These are phyloP conservation scores for Embiotoca jacksoni DNA, from an alignment of 2,113 vertebrate genomes.

Conservation along the genomic window DNA sequence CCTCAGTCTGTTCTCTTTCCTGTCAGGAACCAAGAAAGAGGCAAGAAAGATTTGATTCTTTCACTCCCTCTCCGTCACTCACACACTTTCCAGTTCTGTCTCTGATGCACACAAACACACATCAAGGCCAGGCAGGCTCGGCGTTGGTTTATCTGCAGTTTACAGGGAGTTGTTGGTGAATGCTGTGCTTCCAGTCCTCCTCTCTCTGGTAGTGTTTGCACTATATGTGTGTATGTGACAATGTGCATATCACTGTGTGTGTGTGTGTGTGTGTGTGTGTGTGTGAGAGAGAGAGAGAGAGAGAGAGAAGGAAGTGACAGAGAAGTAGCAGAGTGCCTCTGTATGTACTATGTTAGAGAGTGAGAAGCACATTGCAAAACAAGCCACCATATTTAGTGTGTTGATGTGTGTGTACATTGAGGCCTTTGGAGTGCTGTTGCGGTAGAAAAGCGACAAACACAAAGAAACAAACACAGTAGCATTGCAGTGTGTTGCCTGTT, in stretches of 20 bases:
- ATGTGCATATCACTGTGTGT: neutral
- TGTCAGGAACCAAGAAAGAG: conserved; percentile 12
- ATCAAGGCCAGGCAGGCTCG: conserved; percentile 56
- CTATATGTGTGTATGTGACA: neutral
- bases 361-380: conserved; percentile 34
- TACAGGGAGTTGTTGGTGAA: conserved; percentile 63
- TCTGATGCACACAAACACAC: conserved; percentile 48
- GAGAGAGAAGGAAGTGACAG: conserved; percentile 13
- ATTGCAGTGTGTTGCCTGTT: conserved; percentile 13
- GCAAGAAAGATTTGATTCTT: conserved; percentile 21
- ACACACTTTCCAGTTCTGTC: conserved; percentile 19
- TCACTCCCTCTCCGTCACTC: conserved; percentile 2
- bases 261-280: neutral
- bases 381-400: conserved; percentile 24
- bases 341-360: conserved; percentile 32
- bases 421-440: conserved; percentile 24
- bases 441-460: conserved; percentile 34
- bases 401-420: conserved; percentile 33
- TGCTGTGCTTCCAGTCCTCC: conserved; percentile 53
- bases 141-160: conserved; percentile 63
- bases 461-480: conserved; percentile 17
- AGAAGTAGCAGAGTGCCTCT: conserved; percentile 17
- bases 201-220: conserved; percentile 29
- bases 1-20: neutral
- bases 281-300: neutral